phyloP scores from a whole-genome alignment of 1,140 invertebrate species.

The Melanaphis sacchari region DNA sequence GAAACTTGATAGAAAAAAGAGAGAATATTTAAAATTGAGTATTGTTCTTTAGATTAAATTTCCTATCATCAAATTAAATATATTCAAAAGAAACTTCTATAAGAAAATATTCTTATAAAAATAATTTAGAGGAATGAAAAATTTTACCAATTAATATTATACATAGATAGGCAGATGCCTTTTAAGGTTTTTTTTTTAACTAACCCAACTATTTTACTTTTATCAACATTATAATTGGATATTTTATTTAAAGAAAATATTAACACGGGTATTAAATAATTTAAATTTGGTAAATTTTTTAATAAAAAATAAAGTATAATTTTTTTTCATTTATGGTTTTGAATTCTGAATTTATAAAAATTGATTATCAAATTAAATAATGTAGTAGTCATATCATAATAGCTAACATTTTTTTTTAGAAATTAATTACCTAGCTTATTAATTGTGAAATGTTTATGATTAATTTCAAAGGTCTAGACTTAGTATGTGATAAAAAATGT shows the following conservation, averaged over 20 bases:
- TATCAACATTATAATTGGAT: not conserved
- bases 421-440: not conserved
- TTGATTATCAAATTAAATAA: not conserved
- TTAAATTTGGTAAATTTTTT: not conserved
- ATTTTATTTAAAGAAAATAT: not conserved
- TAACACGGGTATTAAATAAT: not conserved
- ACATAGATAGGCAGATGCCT: not conserved
- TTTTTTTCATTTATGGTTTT: not conserved
- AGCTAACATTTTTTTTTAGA: constrained; percentile 1
- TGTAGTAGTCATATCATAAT: not conserved
- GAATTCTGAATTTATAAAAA: not conserved
- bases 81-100: not conserved
- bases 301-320: not conserved
- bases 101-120: not conserved
- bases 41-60: not conserved
- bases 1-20: not conserved
- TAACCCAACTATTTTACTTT: not conserved
- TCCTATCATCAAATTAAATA: no score
- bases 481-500: constrained; percentile 86
- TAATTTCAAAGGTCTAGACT: constrained; percentile 75
- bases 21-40: not conserved
- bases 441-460: constrained; percentile 42
- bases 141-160: not conserved
- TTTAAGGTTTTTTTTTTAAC: no score
- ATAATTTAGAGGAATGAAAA: not conserved